These are phyloP conservation scores for Mionectes olivaceus DNA, from an alignment of 2,797 vertebrate genomes.

Conservation along the genomic window DNA sequence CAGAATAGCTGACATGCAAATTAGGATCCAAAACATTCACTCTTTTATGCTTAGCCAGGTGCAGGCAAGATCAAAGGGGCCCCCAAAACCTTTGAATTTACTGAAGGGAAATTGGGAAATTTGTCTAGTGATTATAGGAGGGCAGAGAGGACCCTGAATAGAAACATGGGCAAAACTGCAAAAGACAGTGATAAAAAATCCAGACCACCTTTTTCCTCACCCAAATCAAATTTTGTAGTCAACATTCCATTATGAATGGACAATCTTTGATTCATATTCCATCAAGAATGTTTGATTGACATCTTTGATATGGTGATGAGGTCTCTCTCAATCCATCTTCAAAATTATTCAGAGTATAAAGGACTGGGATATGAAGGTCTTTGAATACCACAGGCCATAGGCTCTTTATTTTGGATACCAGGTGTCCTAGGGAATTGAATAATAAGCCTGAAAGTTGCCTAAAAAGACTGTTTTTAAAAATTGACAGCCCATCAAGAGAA, in stretches of 20 bases:
- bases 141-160: not conserved
- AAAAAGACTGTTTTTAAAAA: not conserved
- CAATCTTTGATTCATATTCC: not conserved
- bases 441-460: not conserved
- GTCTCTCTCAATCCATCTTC: not conserved
- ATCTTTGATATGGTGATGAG: not conserved
- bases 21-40: not conserved
- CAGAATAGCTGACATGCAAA: slow-evolving; percentile 14
- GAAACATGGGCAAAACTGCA: not conserved
- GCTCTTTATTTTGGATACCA: not conserved
- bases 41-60: slow-evolving; percentile 27
- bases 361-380: not conserved
- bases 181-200: not conserved
- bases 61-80: slow-evolving; percentile 36
- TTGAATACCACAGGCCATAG: not conserved
- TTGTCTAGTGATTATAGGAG: not conserved
- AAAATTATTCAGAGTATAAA: not conserved
- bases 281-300: not conserved
- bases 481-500: not conserved
- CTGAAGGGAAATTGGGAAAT: not conserved
- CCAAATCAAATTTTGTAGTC: not conserved
- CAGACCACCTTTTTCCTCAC: not conserved
- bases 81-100: slow-evolving; percentile 21
- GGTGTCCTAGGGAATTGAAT: not conserved
- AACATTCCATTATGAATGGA: not conserved